phyloP scores from a whole-genome alignment of 2,797 vertebrate genomes.

The Sebastes reedi region DNA sequence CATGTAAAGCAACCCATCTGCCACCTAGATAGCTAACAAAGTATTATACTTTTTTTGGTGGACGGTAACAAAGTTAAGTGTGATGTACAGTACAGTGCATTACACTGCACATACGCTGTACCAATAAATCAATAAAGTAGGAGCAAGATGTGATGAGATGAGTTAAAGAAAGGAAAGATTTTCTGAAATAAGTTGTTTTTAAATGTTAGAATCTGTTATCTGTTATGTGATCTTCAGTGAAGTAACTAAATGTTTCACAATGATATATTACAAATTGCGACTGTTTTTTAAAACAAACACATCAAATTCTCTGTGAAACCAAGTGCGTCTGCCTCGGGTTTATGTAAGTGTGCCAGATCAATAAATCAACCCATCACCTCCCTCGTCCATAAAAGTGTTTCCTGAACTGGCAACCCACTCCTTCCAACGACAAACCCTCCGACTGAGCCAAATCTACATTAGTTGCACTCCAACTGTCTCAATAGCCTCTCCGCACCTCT shows the following conservation, averaged over 20 bases:
- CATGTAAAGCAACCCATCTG: constrained; percentile 38
- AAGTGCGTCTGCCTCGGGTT: not conserved
- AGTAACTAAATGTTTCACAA: not conserved
- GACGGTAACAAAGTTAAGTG: not conserved
- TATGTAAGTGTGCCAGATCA: constrained; percentile 37
- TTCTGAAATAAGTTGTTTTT: not conserved
- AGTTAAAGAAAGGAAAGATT: not conserved
- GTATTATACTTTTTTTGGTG: not conserved
- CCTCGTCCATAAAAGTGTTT: constrained; percentile 36
- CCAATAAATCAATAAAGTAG: not conserved
- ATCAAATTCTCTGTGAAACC: not conserved
- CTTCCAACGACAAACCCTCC: constrained; percentile 43
- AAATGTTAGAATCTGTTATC: not conserved
- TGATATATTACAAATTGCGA: not conserved
- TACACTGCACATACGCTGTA: not conserved
- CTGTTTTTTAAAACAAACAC: not conserved
- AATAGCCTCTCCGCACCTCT: constrained; percentile 57
- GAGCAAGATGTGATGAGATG: not conserved
- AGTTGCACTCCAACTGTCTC: constrained; percentile 58
- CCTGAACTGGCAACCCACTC: constrained; percentile 38
- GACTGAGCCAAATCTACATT: constrained; percentile 66
- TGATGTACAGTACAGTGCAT: not conserved
- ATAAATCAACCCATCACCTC: constrained; percentile 48
- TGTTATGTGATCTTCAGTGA: not conserved
- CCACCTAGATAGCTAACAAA: not conserved